Percentiles rank a stretch among this genome's conserved stretches.
Evolutionary conservation across 2,797 vertebrate genomes (phyloP).

Genomic region (Tenualosa ilisha): DNA sequence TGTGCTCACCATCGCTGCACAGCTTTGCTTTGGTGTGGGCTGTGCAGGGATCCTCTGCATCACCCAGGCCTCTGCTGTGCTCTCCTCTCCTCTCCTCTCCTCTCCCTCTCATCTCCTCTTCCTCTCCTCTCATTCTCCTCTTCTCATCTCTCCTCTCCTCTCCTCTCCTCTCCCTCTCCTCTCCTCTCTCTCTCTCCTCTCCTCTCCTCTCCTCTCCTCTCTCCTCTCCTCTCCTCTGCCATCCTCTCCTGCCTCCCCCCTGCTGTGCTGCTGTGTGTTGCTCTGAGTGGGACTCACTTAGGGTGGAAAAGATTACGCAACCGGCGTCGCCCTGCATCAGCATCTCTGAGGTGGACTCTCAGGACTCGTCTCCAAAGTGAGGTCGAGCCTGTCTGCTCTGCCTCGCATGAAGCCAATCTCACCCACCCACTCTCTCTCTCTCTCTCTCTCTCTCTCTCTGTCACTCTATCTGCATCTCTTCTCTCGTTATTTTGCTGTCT

Average conservation of each 20-base stretch:
- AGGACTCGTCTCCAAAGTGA: slow-evolving; percentile 1
- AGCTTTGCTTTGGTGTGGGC: not conserved
- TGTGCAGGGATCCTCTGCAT: not conserved
- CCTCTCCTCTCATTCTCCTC: no score
- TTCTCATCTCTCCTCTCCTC: no score
- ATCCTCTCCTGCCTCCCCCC: not conserved
- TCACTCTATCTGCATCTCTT: not conserved
- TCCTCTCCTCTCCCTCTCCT: no score
- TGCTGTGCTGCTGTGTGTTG: not conserved
- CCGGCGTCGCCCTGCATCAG: slow-evolving; percentile 42
- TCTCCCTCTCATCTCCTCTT: no score
- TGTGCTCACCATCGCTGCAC: not conserved
- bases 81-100: not conserved
- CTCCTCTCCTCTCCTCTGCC: no score
- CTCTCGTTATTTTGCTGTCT: not conserved
- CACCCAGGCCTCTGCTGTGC: no score
- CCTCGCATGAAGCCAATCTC: not conserved
- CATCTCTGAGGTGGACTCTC: slow-evolving; percentile 28
- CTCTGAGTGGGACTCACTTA: slow-evolving; percentile 28
- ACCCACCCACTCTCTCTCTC: not conserved
- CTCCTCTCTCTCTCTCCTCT: not conserved
- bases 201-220: no score
- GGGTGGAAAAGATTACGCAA: slow-evolving; percentile 37
- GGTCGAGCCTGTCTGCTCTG: not conserved
- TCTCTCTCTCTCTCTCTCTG: not conserved